Evolutionary conservation across 2,888 invertebrate genomes (phyloP).

Genomic region (Tinea trinotella): DNA sequence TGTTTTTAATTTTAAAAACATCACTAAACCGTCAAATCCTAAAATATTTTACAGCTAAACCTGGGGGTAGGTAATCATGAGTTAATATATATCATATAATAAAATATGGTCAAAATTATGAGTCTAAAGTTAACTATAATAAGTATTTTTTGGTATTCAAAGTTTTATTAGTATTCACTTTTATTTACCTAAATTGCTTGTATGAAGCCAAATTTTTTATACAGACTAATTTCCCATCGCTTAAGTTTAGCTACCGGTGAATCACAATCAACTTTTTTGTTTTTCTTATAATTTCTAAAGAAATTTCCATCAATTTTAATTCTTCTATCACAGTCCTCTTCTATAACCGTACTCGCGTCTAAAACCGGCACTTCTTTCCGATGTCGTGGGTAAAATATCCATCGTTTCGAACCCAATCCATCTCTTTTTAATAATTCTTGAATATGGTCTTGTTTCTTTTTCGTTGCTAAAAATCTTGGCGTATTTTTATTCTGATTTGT

Average conservation of each 20-base stretch:
- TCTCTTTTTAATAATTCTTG: slow-evolving; percentile 56
- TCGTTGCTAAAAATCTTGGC: slow-evolving; percentile 49
- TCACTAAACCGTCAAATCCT: no score
- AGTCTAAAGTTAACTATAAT: no score
- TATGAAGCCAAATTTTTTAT: slow-evolving; percentile 60
- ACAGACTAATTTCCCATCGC: slow-evolving; percentile 59
- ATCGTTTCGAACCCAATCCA: slow-evolving; percentile 54
- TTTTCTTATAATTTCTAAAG: slow-evolving; percentile 52
- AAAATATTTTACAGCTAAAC: no score
- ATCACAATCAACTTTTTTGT: slow-evolving; percentile 45
- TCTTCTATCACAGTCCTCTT: slow-evolving; percentile 48
- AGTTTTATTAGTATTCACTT: no score
- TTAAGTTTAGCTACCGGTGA: slow-evolving; percentile 56
- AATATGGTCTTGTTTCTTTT: slow-evolving; percentile 51
- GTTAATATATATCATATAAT: no score
- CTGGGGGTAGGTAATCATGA: no score
- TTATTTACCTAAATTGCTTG: slow-evolving; percentile 23
- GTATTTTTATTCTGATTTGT: slow-evolving; percentile 49
- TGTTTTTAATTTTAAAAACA: no score
- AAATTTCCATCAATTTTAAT: slow-evolving; percentile 55
- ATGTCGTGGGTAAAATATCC: slow-evolving; percentile 53
- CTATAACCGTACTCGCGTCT: slow-evolving; percentile 17
- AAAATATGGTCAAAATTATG: no score
- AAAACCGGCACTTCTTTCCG: not conserved
- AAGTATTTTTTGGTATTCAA: no score